These are phyloP conservation scores for Mythimna albipuncta DNA, from an alignment of 2,888 invertebrate genomes.

Conservation along the genomic window DNA sequence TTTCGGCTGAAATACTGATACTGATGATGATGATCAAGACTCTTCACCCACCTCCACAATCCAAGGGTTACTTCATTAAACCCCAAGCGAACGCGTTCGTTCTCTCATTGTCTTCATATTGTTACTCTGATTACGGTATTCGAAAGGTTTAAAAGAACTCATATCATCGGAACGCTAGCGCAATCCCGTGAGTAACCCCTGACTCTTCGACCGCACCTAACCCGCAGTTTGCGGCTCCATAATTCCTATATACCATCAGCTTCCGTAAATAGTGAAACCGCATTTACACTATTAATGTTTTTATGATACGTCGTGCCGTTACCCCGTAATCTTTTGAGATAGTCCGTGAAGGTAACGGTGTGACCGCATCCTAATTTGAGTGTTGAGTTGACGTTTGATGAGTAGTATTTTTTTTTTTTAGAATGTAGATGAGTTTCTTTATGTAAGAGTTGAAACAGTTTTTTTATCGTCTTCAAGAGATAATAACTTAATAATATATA, in stretches of 20 bases:
- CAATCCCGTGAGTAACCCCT: constrained; percentile 53
- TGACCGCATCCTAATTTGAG: constrained; percentile 77
- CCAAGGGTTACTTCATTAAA: neutral
- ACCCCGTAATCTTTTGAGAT: constrained; percentile 74
- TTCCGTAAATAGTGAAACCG: constrained; percentile 90
- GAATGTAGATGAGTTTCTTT: constrained; percentile 1
- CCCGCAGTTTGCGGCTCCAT: constrained; percentile 79
- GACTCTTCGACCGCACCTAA: constrained; percentile 69
- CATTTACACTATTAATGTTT: constrained; percentile 85
- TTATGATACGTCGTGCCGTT: constrained; percentile 78
- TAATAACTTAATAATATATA: too few species aligned
- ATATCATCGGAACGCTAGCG: constrained; percentile 32
- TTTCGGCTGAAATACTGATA: too few species aligned
- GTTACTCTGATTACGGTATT: too few species aligned
- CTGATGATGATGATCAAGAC: too few species aligned
- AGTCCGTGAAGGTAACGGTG: constrained; percentile 66
- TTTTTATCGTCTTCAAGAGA: too few species aligned
- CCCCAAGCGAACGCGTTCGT: too few species aligned
- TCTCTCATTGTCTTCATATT: too few species aligned
- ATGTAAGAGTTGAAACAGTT: too few species aligned
- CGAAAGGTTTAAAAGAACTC: neutral
- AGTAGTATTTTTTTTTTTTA: neutral
- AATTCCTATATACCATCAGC: constrained; percentile 82
- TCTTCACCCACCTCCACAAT: neutral
- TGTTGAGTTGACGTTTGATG: constrained; percentile 4